Percentiles rank a stretch among this genome's conserved stretches.
These are phyloP conservation scores for Rhizoglyphus robini DNA, from an alignment of 1,140 invertebrate species.

Conservation along the genomic window DNA sequence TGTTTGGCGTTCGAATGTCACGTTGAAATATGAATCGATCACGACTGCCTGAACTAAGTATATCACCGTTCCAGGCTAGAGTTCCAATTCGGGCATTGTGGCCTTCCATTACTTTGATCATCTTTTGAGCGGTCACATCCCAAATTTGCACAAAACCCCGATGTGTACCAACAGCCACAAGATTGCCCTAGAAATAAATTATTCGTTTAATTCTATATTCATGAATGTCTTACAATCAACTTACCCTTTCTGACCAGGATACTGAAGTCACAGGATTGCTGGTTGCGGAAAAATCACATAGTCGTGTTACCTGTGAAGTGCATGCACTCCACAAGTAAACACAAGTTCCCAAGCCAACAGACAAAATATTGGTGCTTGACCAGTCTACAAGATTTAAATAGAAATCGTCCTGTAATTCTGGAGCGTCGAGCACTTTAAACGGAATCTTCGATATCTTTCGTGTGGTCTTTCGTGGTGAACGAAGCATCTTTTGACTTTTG, in stretches of 20 bases:
- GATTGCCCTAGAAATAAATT: slow-evolving; percentile 51
- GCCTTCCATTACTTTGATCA: slow-evolving; percentile 73
- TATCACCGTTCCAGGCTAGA: slow-evolving; percentile 94
- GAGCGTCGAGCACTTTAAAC: slow-evolving; percentile 94
- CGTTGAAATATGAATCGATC: slow-evolving; percentile 86
- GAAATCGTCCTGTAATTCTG: slow-evolving; percentile 97
- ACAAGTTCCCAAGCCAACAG: slow-evolving; percentile 93
- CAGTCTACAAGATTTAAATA: slow-evolving; percentile 98
- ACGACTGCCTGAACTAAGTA: slow-evolving; percentile 86
- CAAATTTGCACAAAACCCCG: slow-evolving; percentile 92
- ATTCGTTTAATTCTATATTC: not conserved
- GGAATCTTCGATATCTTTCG: slow-evolving; percentile 93
- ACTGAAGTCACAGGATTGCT: slow-evolving; percentile 94
- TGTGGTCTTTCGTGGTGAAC: slow-evolving; percentile 78
- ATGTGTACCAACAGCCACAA: slow-evolving; percentile 94
- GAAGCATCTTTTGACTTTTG: slow-evolving; percentile 81
- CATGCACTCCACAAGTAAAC: slow-evolving; percentile 99
- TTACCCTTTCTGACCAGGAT: slow-evolving; percentile 86
- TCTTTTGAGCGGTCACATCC: slow-evolving; percentile 90
- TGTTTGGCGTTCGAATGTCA: slow-evolving; percentile 73
- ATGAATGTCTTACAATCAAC: slow-evolving; percentile 20
- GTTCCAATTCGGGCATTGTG: slow-evolving; percentile 80
- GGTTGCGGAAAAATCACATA: slow-evolving; percentile 87
- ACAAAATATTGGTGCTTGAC: slow-evolving; percentile 96
- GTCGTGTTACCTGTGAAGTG: slow-evolving; percentile 64